Base-by-base conservation (phyloP, 2,888 invertebrate species). In the Nesidiocoris tenuis region DNA sequence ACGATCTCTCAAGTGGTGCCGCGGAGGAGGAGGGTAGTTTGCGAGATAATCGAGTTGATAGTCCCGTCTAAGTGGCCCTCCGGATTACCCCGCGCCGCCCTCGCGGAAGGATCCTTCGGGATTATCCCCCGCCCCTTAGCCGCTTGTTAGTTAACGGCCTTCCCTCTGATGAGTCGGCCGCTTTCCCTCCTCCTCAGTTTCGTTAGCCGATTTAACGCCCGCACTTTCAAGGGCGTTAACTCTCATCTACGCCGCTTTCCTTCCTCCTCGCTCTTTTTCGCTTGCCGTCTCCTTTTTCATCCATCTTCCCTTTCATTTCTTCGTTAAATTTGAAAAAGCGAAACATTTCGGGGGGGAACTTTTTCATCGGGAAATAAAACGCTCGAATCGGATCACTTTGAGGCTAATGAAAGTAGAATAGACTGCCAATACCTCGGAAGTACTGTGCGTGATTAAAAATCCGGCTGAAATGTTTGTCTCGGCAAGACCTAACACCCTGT, bases 31-130 rank as follows among this genome's bases (percentile, higher is more conserved):
- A 19, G 72, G 72, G 18, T 72, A 72, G 61, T 72, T 72, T 72
- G 72, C 54, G 72, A 72, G 72, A 72, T 72, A 72, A 72, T 72
- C 72, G 72, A 72, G 72, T 72, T 72, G 72, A 72, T 72, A 72
- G 72, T 61, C 61, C 72, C 63, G 56, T 23, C 63, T 72, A 72
- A 72, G 72, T 72, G 72, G 72, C 61, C 72, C 63, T 72, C 55
- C 24, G 63, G 72, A 72, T 72, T 72, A 72, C 72, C 72, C 71
- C 59, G 17, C 63, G 2, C 61, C 39, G 1, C 17, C 65, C 65
- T 24, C 61, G n/a, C 17, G 18, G n/a, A 17, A 16, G 18, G 18
- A 67, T 59, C 25, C 68, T 22, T 17, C 68, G 55, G 68, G 57
- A 68, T 68, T 68, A 68, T 56, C 68, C 57, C 55, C 17, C 23